phyloP scores from a whole-genome alignment of 2,113 vertebrate species.

The Panurus biarmicus region DNA sequence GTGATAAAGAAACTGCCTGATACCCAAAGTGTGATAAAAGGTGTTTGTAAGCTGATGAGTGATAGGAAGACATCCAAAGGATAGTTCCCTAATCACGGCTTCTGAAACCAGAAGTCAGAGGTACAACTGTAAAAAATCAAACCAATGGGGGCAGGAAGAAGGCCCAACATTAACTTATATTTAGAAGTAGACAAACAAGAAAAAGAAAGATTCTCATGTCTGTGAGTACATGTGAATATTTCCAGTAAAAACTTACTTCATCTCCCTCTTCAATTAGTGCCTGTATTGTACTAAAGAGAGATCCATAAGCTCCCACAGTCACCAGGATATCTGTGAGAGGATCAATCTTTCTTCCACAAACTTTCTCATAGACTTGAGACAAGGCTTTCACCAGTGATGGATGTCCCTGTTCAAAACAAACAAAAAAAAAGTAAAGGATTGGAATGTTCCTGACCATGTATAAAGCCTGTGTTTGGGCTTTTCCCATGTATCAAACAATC shows the following conservation, averaged over 20 bases:
- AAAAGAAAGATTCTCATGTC: neutral
- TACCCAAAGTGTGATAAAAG: neutral
- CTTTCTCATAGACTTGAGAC: constrained; percentile 83
- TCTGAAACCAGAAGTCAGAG: neutral
- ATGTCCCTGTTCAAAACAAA: constrained; percentile 79
- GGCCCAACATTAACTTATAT: neutral
- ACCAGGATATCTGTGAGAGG: constrained; percentile 88
- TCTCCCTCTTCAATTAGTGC: constrained; percentile 88
- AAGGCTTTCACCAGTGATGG: constrained; percentile 86
- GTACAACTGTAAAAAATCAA: neutral
- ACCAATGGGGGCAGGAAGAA: neutral
- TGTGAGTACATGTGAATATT: neutral
- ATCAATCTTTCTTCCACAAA: constrained; percentile 78
- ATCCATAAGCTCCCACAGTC: constrained; percentile 90
- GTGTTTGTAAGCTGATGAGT: neutral
- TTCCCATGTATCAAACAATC: neutral
- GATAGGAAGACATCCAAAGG: neutral
- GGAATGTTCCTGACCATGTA: neutral
- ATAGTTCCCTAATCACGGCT: neutral
- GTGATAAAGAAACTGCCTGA: neutral
- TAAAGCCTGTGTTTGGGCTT: neutral
- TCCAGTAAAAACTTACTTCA: constrained; percentile 75
- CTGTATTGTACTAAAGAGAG: constrained; percentile 86
- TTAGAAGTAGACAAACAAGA: neutral
- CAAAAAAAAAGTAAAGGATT: neutral